Conservation (phyloP, 2,888 invertebrate species). For the Amphipoea lucens region DNA sequence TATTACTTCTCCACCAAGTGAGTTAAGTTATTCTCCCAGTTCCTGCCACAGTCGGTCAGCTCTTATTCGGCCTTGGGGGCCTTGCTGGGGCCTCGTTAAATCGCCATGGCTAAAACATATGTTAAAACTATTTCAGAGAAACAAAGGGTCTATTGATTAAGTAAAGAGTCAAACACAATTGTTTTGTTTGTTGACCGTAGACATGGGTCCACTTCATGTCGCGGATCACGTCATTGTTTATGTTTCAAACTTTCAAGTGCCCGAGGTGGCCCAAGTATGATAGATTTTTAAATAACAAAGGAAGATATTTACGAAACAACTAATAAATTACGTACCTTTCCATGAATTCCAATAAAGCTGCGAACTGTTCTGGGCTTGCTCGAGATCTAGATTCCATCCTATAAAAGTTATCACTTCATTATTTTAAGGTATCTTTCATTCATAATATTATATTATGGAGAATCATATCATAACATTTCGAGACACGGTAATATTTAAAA, state of each 20-base stretch:
- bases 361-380: conserved; percentile 6
- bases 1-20: too few relatives aligned
- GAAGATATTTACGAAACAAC: background rate
- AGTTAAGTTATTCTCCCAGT: background rate
- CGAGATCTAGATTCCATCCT: conserved; percentile 9
- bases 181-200: too few relatives aligned
- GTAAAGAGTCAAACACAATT: background rate
- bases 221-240: background rate
- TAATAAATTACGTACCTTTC: conserved; percentile 6
- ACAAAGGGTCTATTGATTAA: background rate
- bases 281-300: background rate
- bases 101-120: conserved; percentile 3
- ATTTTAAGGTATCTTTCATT: background rate
- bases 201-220: too few relatives aligned
- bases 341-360: background rate
- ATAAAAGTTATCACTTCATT: background rate
- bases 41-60: background rate
- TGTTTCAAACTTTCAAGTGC: background rate
- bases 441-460: background rate
- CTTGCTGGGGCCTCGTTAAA: background rate
- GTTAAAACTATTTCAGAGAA: background rate
- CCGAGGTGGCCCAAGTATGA: background rate
- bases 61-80: background rate
- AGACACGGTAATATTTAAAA: background rate
- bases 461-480: background rate